Evolutionary conservation across 2,113 vertebrate species (phyloP).

Genomic region (Cynocephalus volans): DNA sequence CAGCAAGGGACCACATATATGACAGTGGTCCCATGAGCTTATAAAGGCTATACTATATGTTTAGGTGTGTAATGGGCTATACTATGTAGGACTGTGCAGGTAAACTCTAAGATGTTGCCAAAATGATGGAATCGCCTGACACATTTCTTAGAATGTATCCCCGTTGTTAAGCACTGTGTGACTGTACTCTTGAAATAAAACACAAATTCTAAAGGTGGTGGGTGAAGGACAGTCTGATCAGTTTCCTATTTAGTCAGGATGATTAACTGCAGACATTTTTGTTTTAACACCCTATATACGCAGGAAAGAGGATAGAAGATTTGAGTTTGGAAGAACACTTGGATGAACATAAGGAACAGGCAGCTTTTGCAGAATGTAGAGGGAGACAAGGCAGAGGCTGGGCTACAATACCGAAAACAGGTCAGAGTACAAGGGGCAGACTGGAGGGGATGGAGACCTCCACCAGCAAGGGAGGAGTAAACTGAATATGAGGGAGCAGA

Average conservation of each 20-base stretch:
- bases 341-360: background rate
- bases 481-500: background rate
- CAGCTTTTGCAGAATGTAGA: background rate
- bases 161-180: no score
- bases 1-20: no score
- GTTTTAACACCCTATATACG: background rate
- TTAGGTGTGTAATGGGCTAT: no score
- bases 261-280: background rate
- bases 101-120: no score
- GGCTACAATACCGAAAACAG: background rate
- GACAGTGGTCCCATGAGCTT: no score
- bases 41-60: no score
- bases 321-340: background rate
- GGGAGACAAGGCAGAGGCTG: background rate
- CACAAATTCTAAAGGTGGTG: background rate
- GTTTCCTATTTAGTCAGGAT: background rate
- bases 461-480: background rate
- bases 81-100: no score
- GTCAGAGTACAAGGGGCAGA: background rate
- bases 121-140: no score
- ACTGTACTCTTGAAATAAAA: background rate
- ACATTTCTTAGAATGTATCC: no score
- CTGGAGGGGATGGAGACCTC: background rate
- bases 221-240: background rate
- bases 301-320: background rate